Conservation (phyloP, 2,888 invertebrate genomes). For the Euzetes globulus region DNA sequence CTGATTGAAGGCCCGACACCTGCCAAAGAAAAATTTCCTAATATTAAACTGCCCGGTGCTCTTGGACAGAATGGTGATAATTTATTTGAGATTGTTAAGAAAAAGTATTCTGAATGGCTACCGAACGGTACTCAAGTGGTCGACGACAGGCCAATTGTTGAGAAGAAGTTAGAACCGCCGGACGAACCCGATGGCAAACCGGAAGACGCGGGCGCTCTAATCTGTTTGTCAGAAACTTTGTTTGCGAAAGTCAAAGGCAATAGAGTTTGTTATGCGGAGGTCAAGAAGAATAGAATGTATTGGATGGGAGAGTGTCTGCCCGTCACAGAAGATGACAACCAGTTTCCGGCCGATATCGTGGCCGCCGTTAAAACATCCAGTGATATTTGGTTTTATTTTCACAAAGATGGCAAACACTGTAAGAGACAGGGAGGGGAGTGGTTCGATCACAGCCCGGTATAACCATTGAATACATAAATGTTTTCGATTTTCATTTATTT, state of each 20-base stretch:
- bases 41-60: not conserved
- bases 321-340: not conserved
- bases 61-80: not conserved
- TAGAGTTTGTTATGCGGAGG: not conserved
- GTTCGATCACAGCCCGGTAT: too few species aligned
- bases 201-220: not conserved
- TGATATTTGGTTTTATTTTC: slow-evolving; percentile 1
- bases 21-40: not conserved
- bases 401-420: not conserved
- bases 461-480: too few species aligned
- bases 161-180: not conserved
- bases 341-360: slow-evolving; percentile 9
- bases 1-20: not conserved
- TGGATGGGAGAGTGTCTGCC: not conserved
- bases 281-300: not conserved
- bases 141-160: not conserved
- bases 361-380: slow-evolving; percentile 1
- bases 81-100: not conserved
- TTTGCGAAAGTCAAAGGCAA: not conserved
- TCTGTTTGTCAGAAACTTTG: not conserved
- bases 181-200: not conserved
- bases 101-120: not conserved
- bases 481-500: too few species aligned
- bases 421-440: not conserved
- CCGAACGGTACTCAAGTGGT: not conserved